These are phyloP conservation scores for Leucania comma DNA, from an alignment of 2,888 invertebrate species.

Conservation along the genomic window DNA sequence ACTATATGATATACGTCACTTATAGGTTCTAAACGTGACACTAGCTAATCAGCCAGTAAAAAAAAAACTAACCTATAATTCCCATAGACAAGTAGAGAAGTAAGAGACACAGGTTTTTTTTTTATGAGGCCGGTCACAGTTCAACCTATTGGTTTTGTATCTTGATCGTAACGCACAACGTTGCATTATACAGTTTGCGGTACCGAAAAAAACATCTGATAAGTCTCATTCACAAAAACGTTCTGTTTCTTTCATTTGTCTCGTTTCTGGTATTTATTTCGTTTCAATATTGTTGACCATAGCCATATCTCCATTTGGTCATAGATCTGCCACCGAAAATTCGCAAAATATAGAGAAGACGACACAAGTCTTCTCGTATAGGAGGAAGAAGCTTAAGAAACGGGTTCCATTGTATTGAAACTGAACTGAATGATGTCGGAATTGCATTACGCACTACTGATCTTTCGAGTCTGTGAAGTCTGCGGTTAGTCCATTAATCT, in stretches of 20 bases:
- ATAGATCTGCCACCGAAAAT: slow-evolving; percentile 28
- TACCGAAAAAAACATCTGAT: too few species aligned
- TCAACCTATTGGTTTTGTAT: too few species aligned
- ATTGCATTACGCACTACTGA: slow-evolving; percentile 3
- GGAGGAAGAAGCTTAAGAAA: slow-evolving; percentile 23
- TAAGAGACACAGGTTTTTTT: too few species aligned
- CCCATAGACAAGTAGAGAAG: too few species aligned
- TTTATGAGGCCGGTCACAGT: too few species aligned
- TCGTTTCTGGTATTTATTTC: neutral
- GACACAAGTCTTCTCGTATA: slow-evolving; percentile 13
- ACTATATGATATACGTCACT: too few species aligned
- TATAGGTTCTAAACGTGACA: too few species aligned
- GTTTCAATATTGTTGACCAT: neutral
- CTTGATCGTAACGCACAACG: too few species aligned
- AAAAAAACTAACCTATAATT: too few species aligned
- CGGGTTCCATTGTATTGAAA: slow-evolving; percentile 9
- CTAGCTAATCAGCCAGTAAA: too few species aligned
- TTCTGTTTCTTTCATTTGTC: neutral
- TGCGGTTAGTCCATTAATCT: slow-evolving; percentile 29
- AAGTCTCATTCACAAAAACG: too few species aligned
- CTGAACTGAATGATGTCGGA: slow-evolving; percentile 3
- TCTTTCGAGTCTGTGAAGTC: slow-evolving; percentile 22
- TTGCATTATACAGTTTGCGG: too few species aligned
- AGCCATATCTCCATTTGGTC: slow-evolving; percentile 27
- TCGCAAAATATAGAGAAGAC: slow-evolving; percentile 13